Conservation (phyloP, 2,797 vertebrate genomes). For the Tachyglossus aculeatus region DNA sequence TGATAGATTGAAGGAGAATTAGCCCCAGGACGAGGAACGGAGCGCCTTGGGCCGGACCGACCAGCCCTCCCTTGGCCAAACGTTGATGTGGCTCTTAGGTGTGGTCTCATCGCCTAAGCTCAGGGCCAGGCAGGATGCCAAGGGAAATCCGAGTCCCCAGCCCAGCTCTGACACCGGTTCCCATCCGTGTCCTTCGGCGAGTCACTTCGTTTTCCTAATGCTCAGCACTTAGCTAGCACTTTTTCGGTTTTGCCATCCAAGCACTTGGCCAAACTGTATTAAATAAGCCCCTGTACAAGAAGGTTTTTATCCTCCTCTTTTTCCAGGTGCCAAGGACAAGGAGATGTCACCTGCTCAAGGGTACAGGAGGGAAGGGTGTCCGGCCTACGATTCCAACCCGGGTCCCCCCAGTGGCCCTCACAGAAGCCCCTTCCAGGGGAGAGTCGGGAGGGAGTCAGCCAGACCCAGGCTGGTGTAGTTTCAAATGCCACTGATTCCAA, state of each 20-base stretch:
- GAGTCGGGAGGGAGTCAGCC: too few relatives aligned
- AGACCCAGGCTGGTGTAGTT: too few relatives aligned
- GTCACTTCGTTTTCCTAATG: background rate
- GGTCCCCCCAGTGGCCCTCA: too few relatives aligned
- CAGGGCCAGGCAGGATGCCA: background rate
- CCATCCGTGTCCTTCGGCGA: constrained; percentile 16
- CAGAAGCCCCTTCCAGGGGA: too few relatives aligned
- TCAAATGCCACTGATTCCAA: too few relatives aligned
- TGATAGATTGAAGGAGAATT: too few relatives aligned
- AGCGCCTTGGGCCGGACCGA: background rate
- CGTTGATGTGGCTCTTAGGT: background rate
- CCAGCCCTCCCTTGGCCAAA: background rate
- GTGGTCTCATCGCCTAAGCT: constrained; percentile 4
- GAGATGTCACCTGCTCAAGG: background rate
- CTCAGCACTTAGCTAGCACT: constrained; percentile 5
- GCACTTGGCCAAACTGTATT: background rate
- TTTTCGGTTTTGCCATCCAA: constrained; percentile 19
- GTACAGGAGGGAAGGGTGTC: background rate
- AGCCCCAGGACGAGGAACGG: too few relatives aligned
- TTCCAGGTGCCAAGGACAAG: constrained; percentile 8
- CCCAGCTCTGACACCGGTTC: background rate
- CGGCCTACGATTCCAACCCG: background rate
- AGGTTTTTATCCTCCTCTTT: background rate
- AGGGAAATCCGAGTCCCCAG: constrained; percentile 7
- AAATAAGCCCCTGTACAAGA: background rate